phyloP scores from a whole-genome alignment of 2,113 vertebrate genomes.

The Paradisaea rubra region DNA sequence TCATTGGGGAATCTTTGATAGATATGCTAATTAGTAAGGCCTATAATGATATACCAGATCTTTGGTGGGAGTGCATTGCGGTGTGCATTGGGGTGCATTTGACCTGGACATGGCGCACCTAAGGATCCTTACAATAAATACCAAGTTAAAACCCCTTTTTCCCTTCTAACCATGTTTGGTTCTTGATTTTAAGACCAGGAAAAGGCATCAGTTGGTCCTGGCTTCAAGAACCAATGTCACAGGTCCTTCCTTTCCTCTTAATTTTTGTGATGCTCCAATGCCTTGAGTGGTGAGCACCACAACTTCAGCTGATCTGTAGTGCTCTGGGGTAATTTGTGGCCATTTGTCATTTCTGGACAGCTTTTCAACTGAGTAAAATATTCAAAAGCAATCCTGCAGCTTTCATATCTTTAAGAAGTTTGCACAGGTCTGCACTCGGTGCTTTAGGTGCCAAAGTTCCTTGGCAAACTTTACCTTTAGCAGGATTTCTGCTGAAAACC shows the following conservation, averaged over 20 bases:
- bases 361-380: neutral
- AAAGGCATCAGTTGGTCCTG: neutral
- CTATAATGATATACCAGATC: too few species aligned
- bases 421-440: neutral
- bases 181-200: too few species aligned
- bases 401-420: neutral
- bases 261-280: neutral
- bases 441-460: neutral
- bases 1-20: too few species aligned
- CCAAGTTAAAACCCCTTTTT: too few species aligned
- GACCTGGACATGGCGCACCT: too few species aligned
- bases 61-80: too few species aligned
- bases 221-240: neutral
- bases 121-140: too few species aligned
- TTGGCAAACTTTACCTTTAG: neutral
- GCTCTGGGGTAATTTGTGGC: neutral
- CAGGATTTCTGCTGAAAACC: neutral
- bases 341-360: neutral
- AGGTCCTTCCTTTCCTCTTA: neutral
- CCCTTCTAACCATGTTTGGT: too few species aligned
- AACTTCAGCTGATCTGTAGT: neutral
- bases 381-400: neutral
- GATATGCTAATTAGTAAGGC: too few species aligned
- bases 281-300: neutral
- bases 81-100: too few species aligned